Conservation (phyloP, 2,888 invertebrate genomes). For the Thera britannica region DNA sequence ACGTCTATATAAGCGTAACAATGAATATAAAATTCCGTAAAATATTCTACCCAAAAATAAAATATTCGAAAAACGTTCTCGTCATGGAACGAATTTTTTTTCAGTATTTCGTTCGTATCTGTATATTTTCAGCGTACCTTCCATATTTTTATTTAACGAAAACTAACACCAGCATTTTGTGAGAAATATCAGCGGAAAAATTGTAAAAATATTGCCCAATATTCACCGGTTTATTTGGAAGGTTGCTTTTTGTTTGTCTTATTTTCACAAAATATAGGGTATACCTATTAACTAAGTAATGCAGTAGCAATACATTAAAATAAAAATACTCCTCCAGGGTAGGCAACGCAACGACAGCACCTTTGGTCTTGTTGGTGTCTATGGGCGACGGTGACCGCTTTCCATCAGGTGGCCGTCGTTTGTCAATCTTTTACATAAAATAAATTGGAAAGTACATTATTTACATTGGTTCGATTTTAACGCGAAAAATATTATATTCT, state of each 20-base stretch:
- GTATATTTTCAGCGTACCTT: conserved; percentile 8
- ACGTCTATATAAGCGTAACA: conserved; percentile 2
- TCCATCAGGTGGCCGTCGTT: too few relatives aligned
- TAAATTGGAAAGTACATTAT: too few relatives aligned
- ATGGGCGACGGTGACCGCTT: too few relatives aligned
- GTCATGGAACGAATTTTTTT: conserved; percentile 9
- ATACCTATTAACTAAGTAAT: too few relatives aligned
- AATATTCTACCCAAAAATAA: conserved; percentile 11
- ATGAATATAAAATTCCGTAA: conserved; percentile 10
- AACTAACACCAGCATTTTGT: conserved; percentile 4
- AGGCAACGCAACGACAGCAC: too few relatives aligned
- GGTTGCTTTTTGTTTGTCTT: background rate
- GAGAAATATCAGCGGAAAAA: background rate
- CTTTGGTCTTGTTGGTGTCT: too few relatives aligned
- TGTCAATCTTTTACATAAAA: too few relatives aligned
- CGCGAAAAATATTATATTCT: too few relatives aligned
- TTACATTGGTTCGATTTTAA: too few relatives aligned
- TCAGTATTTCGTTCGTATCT: conserved; percentile 5
- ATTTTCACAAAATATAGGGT: too few relatives aligned
- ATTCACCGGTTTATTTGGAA: background rate
- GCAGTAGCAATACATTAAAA: too few relatives aligned
- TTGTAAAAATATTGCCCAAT: conserved; percentile 9
- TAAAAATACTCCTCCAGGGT: too few relatives aligned
- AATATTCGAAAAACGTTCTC: conserved; percentile 1
- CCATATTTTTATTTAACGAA: conserved; percentile 15